phyloP scores from a whole-genome alignment of 2,113 vertebrate genomes.

The Coryphaenoides rupestris region DNA sequence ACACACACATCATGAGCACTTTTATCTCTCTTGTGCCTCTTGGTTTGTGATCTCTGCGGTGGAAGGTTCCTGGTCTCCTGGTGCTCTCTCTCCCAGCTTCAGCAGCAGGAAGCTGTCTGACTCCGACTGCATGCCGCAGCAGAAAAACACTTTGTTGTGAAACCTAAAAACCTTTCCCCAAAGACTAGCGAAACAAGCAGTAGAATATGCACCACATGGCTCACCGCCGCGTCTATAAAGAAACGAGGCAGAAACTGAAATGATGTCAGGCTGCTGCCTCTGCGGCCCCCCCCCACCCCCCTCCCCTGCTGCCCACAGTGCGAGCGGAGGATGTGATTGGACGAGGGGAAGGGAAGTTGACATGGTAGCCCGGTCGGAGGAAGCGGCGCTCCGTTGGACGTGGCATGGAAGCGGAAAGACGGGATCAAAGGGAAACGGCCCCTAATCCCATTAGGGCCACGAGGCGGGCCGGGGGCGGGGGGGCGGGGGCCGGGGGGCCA shows the following conservation, averaged over 20 bases:
- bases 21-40: too few relatives aligned
- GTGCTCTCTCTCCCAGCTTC: too few relatives aligned
- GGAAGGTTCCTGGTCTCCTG: too few relatives aligned
- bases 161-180: too few relatives aligned
- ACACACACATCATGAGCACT: too few relatives aligned
- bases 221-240: background rate
- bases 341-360: conserved; percentile 26
- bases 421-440: conserved; percentile 55
- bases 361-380: conserved; percentile 30
- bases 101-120: too few relatives aligned
- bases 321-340: conserved; percentile 14
- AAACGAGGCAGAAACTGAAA: background rate
- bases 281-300: background rate
- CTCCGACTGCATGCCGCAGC: too few relatives aligned
- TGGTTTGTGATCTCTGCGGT: too few relatives aligned
- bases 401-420: conserved; percentile 40
- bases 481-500: too few relatives aligned
- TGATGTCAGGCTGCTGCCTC: background rate
- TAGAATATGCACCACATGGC: background rate
- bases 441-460: conserved; percentile 43
- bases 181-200: background rate
- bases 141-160: too few relatives aligned
- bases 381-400: conserved; percentile 14
- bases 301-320: background rate
- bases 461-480: background rate